Evolutionary conservation across 2,113 vertebrate species (phyloP).

Genomic region (Panurus biarmicus): DNA sequence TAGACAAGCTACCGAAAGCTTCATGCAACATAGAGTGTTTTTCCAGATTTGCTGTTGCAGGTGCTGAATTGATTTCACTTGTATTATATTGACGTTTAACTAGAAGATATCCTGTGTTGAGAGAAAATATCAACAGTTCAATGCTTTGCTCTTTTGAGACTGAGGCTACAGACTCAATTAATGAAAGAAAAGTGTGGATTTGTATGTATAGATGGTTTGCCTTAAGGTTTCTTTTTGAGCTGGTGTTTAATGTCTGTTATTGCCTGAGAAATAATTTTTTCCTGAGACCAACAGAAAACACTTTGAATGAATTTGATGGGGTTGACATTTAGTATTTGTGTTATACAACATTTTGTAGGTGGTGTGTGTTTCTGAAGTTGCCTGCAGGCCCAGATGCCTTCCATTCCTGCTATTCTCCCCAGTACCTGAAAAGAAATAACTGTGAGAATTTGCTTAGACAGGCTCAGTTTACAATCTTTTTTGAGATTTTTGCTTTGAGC

Average conservation of each 20-base stretch:
- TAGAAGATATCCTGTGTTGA: not conserved
- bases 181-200: not conserved
- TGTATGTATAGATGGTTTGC: not conserved
- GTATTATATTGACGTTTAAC: not conserved
- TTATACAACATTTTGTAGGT: not conserved
- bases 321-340: not conserved
- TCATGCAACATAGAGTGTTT: not conserved
- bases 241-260: not conserved
- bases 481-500: not conserved
- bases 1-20: not conserved
- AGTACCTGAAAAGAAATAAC: not conserved
- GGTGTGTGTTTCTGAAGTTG: not conserved
- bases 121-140: not conserved
- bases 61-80: not conserved
- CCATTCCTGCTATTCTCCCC: not conserved
- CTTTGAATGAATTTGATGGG: not conserved
- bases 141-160: not conserved
- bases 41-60: not conserved
- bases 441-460: not conserved
- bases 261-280: not conserved
- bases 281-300: not conserved
- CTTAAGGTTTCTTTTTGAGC: not conserved
- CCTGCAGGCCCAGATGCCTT: not conserved
- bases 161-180: not conserved
- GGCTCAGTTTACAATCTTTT: not conserved